These are phyloP conservation scores for Zeus faber DNA, from an alignment of 2,113 vertebrate species.

Conservation along the genomic window DNA sequence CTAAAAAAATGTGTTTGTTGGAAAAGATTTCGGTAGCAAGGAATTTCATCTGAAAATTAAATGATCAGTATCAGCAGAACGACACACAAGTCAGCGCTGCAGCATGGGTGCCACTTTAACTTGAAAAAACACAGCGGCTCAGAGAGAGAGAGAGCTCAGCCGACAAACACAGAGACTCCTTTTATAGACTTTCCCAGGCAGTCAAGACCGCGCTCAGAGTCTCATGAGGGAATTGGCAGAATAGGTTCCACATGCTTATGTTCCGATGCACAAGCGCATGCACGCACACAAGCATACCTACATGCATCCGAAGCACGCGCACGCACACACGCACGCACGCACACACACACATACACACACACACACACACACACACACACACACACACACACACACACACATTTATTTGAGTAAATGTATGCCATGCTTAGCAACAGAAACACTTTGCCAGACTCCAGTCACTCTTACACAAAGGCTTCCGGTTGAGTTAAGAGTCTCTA, in stretches of 20 bases:
- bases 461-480: conserved; percentile 46
- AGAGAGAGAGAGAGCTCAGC: conserved; percentile 1
- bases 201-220: conserved; percentile 64
- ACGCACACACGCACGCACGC: conserved; percentile 31
- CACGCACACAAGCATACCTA: conserved; percentile 39
- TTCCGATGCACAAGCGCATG: conserved; percentile 23
- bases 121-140: background rate
- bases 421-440: too few species aligned
- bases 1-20: too few species aligned
- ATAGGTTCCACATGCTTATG: conserved; percentile 82
- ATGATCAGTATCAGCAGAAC: too few species aligned
- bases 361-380: conserved; percentile 21
- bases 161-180: conserved; percentile 60
- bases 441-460: conserved; percentile 41
- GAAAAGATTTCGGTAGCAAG: too few species aligned
- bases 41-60: too few species aligned
- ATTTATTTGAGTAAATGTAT: too few species aligned
- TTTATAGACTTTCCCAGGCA: conserved; percentile 84
- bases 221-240: conserved; percentile 78
- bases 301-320: conserved; percentile 15
- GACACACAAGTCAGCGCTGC: too few species aligned
- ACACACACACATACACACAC: conserved; percentile 24
- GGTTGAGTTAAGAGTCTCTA: conserved; percentile 42
- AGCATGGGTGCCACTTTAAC: too few species aligned
- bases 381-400: background rate